A percentile compares a stretch with the other conserved stretches of the same genome.
Evolutionary conservation across 1,140 invertebrate genomes (phyloP).

Genomic region (Drosophila willistoni): DNA sequence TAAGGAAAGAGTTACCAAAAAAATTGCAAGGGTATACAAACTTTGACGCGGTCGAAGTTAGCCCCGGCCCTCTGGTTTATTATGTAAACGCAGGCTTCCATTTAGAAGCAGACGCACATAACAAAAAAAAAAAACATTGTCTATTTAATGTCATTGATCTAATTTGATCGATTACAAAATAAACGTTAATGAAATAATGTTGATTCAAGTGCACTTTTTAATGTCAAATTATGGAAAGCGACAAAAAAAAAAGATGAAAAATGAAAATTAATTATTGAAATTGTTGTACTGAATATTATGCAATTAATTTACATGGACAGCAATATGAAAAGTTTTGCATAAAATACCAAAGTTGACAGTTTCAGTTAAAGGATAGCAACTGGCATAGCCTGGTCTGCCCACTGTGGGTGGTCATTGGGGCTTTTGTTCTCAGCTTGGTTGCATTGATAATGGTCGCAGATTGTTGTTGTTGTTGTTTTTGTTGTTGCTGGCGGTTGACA

Average conservation of each 20-base stretch:
- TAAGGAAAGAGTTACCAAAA: too few species aligned
- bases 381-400: background rate
- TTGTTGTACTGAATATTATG: slow-evolving; percentile 52
- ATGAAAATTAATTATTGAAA: slow-evolving; percentile 5
- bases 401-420: slow-evolving; percentile 15
- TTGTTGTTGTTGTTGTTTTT: slow-evolving; percentile 42
- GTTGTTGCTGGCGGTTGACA: slow-evolving; percentile 39
- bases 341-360: slow-evolving; percentile 66
- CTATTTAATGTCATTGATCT: slow-evolving; percentile 2
- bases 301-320: slow-evolving; percentile 77
- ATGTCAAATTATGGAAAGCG: background rate
- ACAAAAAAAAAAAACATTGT: background rate
- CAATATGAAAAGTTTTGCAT: slow-evolving; percentile 67
- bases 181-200: slow-evolving; percentile 13
- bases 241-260: background rate
- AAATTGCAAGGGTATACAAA: too few species aligned
- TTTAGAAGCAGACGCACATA: too few species aligned
- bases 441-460: slow-evolving; percentile 46
- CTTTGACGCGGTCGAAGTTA: too few species aligned
- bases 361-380: slow-evolving; percentile 44
- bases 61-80: too few species aligned
- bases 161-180: slow-evolving; percentile 9
- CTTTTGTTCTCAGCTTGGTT: slow-evolving; percentile 27
- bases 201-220: background rate
- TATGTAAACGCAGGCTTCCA: background rate